A percentile compares a stretch with the other conserved stretches of the same genome.
phyloP scores from a whole-genome alignment of 2,888 invertebrate genomes.

The Pristionchus arcanus region DNA sequence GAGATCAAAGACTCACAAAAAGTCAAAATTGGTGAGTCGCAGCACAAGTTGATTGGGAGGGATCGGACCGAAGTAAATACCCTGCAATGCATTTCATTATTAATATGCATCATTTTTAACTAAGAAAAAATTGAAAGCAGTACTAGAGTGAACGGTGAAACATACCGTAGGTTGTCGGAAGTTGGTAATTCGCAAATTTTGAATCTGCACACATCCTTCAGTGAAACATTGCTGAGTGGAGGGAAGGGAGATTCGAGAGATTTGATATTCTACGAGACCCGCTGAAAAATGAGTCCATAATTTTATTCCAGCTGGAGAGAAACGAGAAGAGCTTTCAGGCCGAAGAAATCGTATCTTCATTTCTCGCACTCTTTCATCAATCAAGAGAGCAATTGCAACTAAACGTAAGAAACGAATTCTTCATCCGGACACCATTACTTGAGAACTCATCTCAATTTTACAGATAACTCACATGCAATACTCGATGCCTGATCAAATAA shows the following conservation, averaged over 20 bases:
- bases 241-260: slow-evolving; percentile 72
- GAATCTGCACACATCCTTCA: slow-evolving; percentile 77
- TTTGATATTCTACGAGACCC: slow-evolving; percentile 75
- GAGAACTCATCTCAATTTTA: too few relatives aligned
- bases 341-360: too few relatives aligned
- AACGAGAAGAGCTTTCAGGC: not conserved
- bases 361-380: too few relatives aligned
- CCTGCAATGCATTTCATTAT: not conserved
- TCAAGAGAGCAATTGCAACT: too few relatives aligned
- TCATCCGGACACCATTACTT: not conserved
- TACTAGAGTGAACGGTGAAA: not conserved
- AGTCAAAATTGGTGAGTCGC: slow-evolving; percentile 71
- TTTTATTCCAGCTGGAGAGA: too few relatives aligned
- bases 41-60: slow-evolving; percentile 71
- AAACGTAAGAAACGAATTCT: not conserved
- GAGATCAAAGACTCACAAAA: slow-evolving; percentile 65
- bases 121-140: not conserved
- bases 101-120: not conserved
- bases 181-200: slow-evolving; percentile 51
- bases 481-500: slow-evolving; percentile 72
- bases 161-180: slow-evolving; percentile 50
- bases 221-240: slow-evolving; percentile 77
- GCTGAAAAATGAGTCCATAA: too few relatives aligned
- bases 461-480: slow-evolving; percentile 70
- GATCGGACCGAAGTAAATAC: slow-evolving; percentile 68